Base-by-base conservation (phyloP, 2,888 invertebrate genomes). In the Netelia fuscicornis region DNA sequence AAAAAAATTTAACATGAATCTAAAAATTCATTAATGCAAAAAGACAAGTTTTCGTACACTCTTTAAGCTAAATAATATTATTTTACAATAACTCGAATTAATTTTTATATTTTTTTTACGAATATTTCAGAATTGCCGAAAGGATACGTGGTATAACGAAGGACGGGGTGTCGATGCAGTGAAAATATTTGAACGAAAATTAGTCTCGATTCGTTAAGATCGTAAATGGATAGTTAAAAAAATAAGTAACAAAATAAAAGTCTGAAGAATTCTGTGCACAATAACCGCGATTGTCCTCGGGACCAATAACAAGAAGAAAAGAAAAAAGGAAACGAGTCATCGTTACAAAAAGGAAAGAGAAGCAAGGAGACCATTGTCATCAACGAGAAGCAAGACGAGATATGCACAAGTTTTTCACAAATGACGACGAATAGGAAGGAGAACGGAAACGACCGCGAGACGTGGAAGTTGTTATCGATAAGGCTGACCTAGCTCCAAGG, bases 401-500 rank as follows among this genome's bases (percentile, higher is more conserved):
- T 74, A 83, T 86, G 84, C 74, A 64, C 30, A 76, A 82, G 79
- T 67, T 72, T 70, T 82, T 62, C 60, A 87, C 86, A 85, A 87
- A 87, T 86, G 87, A 84, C 81, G 84, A 74, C 52, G 72, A 80
- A 75, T 70, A 81, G 76, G 65, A 85, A 81, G 60, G 56, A 56
- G 64, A 48, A 68, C 62, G 80, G 44, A 84, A 80, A 81, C 81
- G 81, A 79, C 81, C 79, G 81, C 71, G 83, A 58, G 83, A 82
- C 75, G 87, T 78, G 86, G 85, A 85, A 82, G 82, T 85, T 85
- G 75, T 60, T 85, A 87, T 85, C 81, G 84, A 85, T 62, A 84
- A 87, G 78, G 81, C 86, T 87, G 85, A 86, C 87, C 86, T 87
- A 87, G 86, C 87, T 79, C 77, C 81, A 82, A 87, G 87, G 86